Conservation (phyloP, 2,797 vertebrate genomes). For the Paratrypauchen microcephalus region DNA sequence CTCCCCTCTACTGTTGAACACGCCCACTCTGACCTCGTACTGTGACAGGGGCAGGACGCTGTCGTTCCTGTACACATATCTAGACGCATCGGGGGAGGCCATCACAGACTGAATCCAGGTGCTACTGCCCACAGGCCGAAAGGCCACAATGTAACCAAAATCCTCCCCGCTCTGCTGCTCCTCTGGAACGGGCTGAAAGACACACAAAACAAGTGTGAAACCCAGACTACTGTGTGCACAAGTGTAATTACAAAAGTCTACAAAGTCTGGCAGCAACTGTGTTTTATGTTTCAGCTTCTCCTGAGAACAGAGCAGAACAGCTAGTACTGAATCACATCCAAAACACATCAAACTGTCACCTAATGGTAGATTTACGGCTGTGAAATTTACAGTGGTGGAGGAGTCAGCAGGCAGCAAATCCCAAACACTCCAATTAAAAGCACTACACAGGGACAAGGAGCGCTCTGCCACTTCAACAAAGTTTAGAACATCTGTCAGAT, state of each 20-base stretch:
- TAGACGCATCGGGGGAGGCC: constrained; percentile 79
- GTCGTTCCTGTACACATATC: constrained; percentile 84
- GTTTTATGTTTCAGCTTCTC: constrained; percentile 30
- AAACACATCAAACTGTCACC: constrained; percentile 36
- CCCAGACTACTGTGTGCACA: constrained; percentile 33
- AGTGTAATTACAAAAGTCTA: constrained; percentile 22
- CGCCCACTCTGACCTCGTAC: constrained; percentile 89
- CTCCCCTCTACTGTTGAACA: constrained; percentile 85
- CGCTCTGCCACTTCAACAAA: constrained; percentile 32
- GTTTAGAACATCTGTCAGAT: background rate
- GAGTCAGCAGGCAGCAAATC: constrained; percentile 60
- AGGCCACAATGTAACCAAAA: constrained; percentile 85
- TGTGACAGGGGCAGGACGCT: constrained; percentile 80
- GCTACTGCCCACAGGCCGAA: constrained; percentile 78
- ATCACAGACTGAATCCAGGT: constrained; percentile 84
- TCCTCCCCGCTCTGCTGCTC: constrained; percentile 87
- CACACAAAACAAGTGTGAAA: constrained; percentile 28
- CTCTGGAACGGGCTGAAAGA: constrained; percentile 82
- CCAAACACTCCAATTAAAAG: constrained; percentile 68
- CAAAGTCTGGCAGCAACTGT: constrained; percentile 2
- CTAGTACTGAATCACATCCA: constrained; percentile 21
- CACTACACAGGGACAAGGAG: constrained; percentile 42
- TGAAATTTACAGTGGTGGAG: constrained; percentile 28
- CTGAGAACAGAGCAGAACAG: constrained; percentile 11
- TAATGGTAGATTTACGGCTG: constrained; percentile 42